Base-by-base conservation (phyloP, 2,113 vertebrate genomes). In the Cyrtonyx montezumae region DNA sequence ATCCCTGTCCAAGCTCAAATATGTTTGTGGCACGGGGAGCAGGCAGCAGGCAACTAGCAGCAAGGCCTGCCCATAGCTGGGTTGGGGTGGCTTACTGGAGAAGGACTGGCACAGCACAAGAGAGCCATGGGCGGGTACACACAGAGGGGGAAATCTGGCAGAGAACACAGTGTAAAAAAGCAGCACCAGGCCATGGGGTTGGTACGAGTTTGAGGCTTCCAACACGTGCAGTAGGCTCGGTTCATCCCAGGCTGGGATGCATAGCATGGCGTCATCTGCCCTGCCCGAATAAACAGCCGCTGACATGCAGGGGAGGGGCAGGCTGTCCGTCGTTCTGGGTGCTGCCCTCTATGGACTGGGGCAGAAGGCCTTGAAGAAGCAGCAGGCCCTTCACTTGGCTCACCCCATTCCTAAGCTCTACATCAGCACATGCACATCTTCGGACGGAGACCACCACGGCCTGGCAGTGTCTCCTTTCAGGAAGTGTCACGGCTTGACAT, bases 401-500 rank as follows among this genome's bases (percentile, higher is more conserved):
- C 46, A 14, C 25, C 7, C 46, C 2, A n/a, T 22, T 22, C n/a
- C 65, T 37, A 42, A 36, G 23, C 18, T 4, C 1, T 14, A 1
- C 1, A 0, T 1, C 30, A 11, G 36, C 1, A 53, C 55, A 28
- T 3, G 40, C 23, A 53, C 2, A 1, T 49, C 36, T n/a, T 34
- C 36, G 4, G 48, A 67, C 8, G 15, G 34, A 36, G 21, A 3
- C 7, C 28, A 11, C 8, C 8, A 8, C 43, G 22, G 46, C 8
- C 55, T 2, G 19, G 55, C 3, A 3, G 36, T 1, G 1, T 1
- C 9, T 3, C 15, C 11, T 21, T 6, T 53, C 28, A 28, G 45
- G 56, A 42, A 26, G 37, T 4, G 16, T 17, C 26, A 1, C 1
- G 0, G 45, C 0, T 8, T 14, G 49, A 26, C 8, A 2, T 1